phyloP scores from a whole-genome alignment of 2,797 vertebrate genomes.

The Prionace glauca region DNA sequence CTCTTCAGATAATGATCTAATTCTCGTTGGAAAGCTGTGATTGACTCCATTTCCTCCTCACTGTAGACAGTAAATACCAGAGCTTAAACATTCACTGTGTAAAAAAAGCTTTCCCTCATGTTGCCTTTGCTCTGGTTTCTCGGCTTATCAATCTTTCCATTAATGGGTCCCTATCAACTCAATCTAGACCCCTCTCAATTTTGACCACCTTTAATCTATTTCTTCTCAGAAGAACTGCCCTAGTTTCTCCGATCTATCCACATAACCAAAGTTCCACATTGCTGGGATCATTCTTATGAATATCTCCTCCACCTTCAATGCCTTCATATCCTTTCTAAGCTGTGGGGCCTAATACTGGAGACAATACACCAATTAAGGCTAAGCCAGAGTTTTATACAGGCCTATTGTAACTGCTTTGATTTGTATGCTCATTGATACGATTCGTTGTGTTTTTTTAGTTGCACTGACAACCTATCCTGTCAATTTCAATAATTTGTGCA shows the following conservation, averaged over 20 bases:
- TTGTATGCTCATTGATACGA: neutral
- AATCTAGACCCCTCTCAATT: neutral
- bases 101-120: neutral
- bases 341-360: neutral
- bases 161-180: neutral
- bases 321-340: neutral
- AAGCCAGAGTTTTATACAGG: neutral
- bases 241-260: too few species aligned
- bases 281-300: too few species aligned
- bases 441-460: neutral
- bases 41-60: neutral
- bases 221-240: too few species aligned
- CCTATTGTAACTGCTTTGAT: neutral
- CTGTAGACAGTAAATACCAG: neutral
- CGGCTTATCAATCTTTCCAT: neutral
- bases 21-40: too few species aligned
- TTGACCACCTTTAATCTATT: neutral
- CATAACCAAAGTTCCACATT: too few species aligned
- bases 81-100: neutral
- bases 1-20: too few species aligned
- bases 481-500: neutral
- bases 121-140: neutral
- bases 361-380: neutral
- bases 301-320: neutral
- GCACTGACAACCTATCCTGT: neutral